Percentiles rank a stretch among this genome's conserved stretches.
Conservation (phyloP, 2,113 vertebrate species). For the Sinocyclocheilus grahami region DNA sequence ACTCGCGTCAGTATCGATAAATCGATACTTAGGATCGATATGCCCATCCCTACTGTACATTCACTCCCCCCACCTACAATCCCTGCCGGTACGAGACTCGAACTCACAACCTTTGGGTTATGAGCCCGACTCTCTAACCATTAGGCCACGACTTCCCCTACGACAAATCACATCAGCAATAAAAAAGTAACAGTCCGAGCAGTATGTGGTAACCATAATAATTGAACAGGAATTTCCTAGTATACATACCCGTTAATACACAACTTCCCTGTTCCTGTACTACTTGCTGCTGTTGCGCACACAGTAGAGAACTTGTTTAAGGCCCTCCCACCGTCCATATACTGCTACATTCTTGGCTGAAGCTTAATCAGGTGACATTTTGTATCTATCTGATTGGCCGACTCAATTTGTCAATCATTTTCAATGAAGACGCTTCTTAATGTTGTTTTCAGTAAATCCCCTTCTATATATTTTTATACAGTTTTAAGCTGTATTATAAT, state of each 20-base stretch:
- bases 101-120: too few species aligned
- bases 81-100: too few species aligned
- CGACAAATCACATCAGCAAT: neutral
- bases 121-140: too few species aligned
- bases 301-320: neutral
- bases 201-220: too few species aligned
- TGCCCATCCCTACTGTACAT: too few species aligned
- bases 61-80: too few species aligned
- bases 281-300: neutral
- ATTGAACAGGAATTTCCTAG: neutral
- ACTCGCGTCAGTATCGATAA: too few species aligned
- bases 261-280: too few species aligned
- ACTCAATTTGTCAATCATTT: neutral
- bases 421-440: neutral
- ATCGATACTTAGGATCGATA: too few species aligned
- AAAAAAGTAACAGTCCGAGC: neutral
- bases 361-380: conserved; percentile 2
- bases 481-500: neutral
- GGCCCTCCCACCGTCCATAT: neutral
- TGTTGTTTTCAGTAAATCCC: neutral
- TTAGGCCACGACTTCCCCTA: too few species aligned
- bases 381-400: neutral
- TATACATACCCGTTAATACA: neutral
- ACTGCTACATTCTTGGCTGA: neutral
- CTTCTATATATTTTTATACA: neutral